Evolutionary conservation across 2,888 invertebrate genomes (phyloP).

Genomic region (Meiosimyza decipiens): DNA sequence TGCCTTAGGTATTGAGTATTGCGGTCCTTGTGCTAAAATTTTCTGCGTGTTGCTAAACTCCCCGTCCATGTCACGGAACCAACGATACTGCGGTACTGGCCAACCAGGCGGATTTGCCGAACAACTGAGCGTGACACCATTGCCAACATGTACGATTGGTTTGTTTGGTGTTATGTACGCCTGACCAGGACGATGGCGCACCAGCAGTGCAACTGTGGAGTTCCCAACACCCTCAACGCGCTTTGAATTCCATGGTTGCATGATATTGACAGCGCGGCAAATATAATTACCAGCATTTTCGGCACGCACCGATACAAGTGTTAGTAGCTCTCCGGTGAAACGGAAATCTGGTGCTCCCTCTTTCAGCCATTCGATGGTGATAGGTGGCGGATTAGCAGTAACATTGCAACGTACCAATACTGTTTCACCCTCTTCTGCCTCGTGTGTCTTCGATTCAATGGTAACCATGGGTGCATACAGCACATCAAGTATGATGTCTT

Average conservation of each 20-base stretch:
- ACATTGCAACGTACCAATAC: conserved; percentile 88
- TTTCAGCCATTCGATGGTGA: conserved; percentile 86
- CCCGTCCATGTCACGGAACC: conserved; percentile 83
- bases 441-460: conserved; percentile 82
- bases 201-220: conserved; percentile 83
- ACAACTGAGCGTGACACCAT: conserved; percentile 86
- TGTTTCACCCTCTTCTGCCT: conserved; percentile 87
- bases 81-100: conserved; percentile 89
- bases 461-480: conserved; percentile 85
- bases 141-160: conserved; percentile 86
- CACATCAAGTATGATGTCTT: conserved; percentile 84
- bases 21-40: conserved; percentile 81
- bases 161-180: conserved; percentile 85
- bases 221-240: conserved; percentile 80
- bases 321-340: conserved; percentile 80
- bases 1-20: conserved; percentile 86
- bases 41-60: conserved; percentile 71
- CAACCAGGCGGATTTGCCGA: conserved; percentile 90
- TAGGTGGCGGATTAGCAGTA: conserved; percentile 85
- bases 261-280: conserved; percentile 86
- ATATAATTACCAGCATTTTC: conserved; percentile 90
- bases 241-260: conserved; percentile 78
- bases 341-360: conserved; percentile 87
- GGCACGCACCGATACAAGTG: conserved; percentile 81
- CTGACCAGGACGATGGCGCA: conserved; percentile 88